phyloP scores from a whole-genome alignment of 2,888 invertebrate genomes.

The Hirudinaria manillensis region DNA sequence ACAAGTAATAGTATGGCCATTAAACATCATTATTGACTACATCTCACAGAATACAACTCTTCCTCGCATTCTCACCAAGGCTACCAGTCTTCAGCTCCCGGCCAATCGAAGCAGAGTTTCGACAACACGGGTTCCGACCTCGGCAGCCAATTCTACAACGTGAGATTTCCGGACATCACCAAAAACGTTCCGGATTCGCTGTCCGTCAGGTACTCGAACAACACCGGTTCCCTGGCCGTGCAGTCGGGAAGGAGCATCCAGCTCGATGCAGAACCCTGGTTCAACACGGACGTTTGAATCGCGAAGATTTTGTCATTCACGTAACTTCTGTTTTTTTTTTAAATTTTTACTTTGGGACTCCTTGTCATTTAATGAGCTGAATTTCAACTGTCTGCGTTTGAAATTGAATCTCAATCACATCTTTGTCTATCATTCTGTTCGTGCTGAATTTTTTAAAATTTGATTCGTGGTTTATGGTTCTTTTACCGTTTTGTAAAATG shows the following conservation, averaged over 20 bases:
- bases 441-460: no score
- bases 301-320: not conserved
- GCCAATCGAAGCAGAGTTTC: slow-evolving; percentile 2
- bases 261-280: slow-evolving; percentile 22
- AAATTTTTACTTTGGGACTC: not conserved
- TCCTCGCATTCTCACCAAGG: slow-evolving; percentile 3
- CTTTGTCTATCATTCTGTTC: no score
- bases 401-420: not conserved
- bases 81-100: not conserved
- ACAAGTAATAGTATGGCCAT: not conserved
- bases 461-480: no score
- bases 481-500: no score
- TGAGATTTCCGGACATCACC: slow-evolving; percentile 24
- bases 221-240: slow-evolving; percentile 14
- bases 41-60: slow-evolving; percentile 64
- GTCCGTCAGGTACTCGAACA: slow-evolving; percentile 21
- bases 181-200: slow-evolving; percentile 23
- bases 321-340: not conserved
- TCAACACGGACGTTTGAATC: slow-evolving; percentile 27
- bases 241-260: slow-evolving; percentile 19
- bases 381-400: not conserved
- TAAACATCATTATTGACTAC: not conserved
- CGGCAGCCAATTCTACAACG: not conserved
- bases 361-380: not conserved
- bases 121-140: slow-evolving; percentile 6